Evolutionary conservation across 2,797 vertebrate species (phyloP).

Genomic region (Sphenodon punctatus): DNA sequence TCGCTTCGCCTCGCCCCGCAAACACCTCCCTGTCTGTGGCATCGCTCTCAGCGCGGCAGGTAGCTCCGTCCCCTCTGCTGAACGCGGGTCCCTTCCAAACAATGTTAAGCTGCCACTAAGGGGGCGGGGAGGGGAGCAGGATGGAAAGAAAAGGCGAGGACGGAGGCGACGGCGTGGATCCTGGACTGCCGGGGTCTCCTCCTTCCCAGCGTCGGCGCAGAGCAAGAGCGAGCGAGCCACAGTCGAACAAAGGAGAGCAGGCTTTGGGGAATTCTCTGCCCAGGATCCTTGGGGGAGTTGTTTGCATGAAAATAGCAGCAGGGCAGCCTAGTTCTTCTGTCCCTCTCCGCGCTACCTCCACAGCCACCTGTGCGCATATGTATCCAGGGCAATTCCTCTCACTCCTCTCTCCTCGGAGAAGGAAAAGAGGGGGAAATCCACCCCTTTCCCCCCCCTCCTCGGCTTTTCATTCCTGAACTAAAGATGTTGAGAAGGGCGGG

Average conservation of each 20-base stretch:
- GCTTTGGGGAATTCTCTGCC: conserved; percentile 73
- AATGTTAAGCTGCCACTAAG: neutral
- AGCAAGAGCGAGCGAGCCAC: neutral
- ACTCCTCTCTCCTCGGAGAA: neutral
- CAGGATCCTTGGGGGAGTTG: conserved; percentile 65
- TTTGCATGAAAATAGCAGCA: neutral
- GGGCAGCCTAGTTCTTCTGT: neutral
- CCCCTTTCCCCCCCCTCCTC: neutral
- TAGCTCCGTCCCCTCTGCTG: neutral
- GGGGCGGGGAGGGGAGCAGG: neutral
- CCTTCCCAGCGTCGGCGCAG: neutral
- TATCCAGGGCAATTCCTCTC: no score
- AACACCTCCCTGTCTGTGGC: no score
- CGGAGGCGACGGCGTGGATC: neutral
- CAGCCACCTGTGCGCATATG: neutral
- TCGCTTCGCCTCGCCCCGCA: no score
- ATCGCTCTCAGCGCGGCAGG: neutral
- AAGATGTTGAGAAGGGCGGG: conserved; percentile 21
- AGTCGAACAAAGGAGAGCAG: conserved; percentile 50
- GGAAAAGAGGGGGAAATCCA: neutral
- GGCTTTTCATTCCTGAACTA: neutral
- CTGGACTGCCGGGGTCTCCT: neutral
- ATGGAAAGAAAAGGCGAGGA: neutral
- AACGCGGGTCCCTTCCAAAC: neutral
- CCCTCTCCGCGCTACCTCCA: neutral